Percentiles rank a stretch among this genome's conserved stretches.
Conservation (phyloP, 2,888 invertebrate genomes). For the Tholera decimalis region DNA sequence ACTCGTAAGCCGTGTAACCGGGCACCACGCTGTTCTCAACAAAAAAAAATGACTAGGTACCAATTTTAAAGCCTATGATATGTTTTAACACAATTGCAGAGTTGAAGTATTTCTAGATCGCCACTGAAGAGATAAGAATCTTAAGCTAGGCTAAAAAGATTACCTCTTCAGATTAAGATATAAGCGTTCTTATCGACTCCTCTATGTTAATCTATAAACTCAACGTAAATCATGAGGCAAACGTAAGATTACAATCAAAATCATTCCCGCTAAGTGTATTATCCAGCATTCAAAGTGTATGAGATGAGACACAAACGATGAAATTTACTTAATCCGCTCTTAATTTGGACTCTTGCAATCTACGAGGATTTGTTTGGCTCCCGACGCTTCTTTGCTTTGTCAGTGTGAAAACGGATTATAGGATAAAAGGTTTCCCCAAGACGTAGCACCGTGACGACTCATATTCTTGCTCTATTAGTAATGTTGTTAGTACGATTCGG, state of each 20-base stretch:
- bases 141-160: background rate
- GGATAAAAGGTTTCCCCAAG: slow-evolving; percentile 74
- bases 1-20: too few species aligned
- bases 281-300: slow-evolving; percentile 66
- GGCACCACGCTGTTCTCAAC: too few species aligned
- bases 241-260: slow-evolving; percentile 60
- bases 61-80: too few species aligned
- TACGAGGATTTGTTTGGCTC: slow-evolving; percentile 81
- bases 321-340: slow-evolving; percentile 83
- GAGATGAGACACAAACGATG: slow-evolving; percentile 73
- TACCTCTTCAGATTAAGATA: background rate
- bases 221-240: slow-evolving; percentile 38
- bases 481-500: slow-evolving; percentile 57
- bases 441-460: slow-evolving; percentile 70
- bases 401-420: slow-evolving; percentile 84
- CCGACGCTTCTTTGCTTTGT: slow-evolving; percentile 80
- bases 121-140: too few species aligned
- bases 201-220: slow-evolving; percentile 12
- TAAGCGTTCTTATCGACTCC: background rate
- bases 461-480: slow-evolving; percentile 75
- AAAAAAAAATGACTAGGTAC: too few species aligned
- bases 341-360: slow-evolving; percentile 84
- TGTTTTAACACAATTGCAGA: too few species aligned
- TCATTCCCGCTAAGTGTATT: slow-evolving; percentile 62
- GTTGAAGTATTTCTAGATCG: too few species aligned